Percentiles rank a stretch among this genome's conserved stretches.
These are phyloP conservation scores for Patella pellucida DNA, from an alignment of 2,888 invertebrate species.

Conservation along the genomic window DNA sequence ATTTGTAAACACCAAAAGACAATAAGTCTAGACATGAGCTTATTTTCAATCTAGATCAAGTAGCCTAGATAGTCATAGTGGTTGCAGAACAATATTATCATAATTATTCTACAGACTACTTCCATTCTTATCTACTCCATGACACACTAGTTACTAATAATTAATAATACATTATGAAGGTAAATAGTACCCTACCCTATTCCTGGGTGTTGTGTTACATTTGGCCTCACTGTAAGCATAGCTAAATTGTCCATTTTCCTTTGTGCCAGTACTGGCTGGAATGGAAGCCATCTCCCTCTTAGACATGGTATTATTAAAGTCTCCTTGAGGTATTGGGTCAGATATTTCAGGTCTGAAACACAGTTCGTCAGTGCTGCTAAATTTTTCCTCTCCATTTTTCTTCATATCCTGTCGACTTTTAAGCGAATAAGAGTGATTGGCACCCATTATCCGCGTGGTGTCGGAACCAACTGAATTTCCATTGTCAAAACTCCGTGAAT, in stretches of 20 bases:
- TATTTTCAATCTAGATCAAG: too few species aligned
- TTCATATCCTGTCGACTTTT: conserved; percentile 1
- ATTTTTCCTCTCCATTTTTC: conserved; percentile 4
- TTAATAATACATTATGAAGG: too few species aligned
- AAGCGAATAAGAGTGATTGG: conserved; percentile 9
- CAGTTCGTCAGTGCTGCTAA: not conserved
- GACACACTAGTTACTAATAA: too few species aligned
- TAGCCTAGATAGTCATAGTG: too few species aligned
- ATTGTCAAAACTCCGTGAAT: not conserved
- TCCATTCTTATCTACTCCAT: too few species aligned
- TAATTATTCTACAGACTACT: too few species aligned
- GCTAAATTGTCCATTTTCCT: conserved; percentile 1
- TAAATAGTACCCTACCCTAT: not conserved
- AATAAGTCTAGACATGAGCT: too few species aligned
- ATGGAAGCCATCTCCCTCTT: not conserved
- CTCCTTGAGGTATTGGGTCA: not conserved
- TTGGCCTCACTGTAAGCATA: conserved; percentile 6
- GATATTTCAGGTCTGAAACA: not conserved
- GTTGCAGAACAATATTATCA: too few species aligned
- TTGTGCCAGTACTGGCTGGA: not conserved
- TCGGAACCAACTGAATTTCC: not conserved
- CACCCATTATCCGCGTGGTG: conserved; percentile 5
- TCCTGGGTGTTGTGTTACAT: conserved; percentile 6
- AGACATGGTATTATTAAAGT: not conserved
- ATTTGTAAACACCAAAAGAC: too few species aligned